Conservation (phyloP, 2,113 vertebrate species). For the Myotis yumanensis region DNA sequence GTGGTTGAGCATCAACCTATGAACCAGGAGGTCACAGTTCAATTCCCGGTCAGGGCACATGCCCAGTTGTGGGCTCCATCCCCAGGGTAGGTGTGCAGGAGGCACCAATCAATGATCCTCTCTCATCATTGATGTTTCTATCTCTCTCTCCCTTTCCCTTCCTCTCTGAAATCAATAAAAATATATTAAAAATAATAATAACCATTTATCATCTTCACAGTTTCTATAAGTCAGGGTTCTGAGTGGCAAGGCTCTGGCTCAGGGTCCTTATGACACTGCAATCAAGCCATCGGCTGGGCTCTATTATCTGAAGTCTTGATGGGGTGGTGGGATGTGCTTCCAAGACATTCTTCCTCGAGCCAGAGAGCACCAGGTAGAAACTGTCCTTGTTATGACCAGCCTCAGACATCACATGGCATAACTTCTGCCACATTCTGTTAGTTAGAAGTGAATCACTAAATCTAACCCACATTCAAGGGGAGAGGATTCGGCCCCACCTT, state of each 20-base stretch:
- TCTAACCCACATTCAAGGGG: neutral
- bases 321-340: neutral
- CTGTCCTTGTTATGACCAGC: neutral
- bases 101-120: no score
- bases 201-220: neutral
- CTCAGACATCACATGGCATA: neutral
- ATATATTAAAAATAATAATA: neutral
- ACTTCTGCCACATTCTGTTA: neutral
- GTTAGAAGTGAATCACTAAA: neutral
- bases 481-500: neutral
- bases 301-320: neutral
- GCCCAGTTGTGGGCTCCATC: no score
- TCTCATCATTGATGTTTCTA: no score
- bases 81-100: no score
- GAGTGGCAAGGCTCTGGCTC: neutral
- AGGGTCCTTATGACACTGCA: neutral
- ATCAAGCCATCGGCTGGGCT: accelerated
- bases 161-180: no score
- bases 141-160: no score
- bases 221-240: neutral
- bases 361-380: neutral
- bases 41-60: no score
- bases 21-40: no score
- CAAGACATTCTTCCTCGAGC: accelerated
- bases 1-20: no score